Evolutionary conservation across 2,888 invertebrate species (phyloP), one percentile per base, ranked within the genome.

Genomic region (Hyalella azteca): DNA sequence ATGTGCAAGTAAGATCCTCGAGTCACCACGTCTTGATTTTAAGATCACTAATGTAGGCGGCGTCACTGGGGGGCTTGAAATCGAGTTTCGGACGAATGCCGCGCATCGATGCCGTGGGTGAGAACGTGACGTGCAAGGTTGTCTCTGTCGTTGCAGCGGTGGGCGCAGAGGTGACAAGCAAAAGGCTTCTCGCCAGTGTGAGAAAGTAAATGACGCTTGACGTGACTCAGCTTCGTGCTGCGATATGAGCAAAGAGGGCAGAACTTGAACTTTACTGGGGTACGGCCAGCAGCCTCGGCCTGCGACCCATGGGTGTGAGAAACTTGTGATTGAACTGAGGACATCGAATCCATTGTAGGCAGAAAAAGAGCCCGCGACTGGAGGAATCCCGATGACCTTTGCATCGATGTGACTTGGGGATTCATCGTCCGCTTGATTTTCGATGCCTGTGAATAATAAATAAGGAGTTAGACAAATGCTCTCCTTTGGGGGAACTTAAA

Each of bases 181-280:
- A 48, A 82, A 3, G 82, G 82, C 41, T 82, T 82, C 60, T 82
- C 82, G 49, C 82, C 82, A 45, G 82, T 80, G 59, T 82, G 82
- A 13, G 82, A 80, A 22, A 82, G 73, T 32, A 82, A 79, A 73
- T 82, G 82, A 36, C 66, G 32, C 39, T 66, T 66, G 7, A 66
- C 66, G 19, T 66, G 66, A 36, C 66, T 66, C 19, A 66, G 32
- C 29, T 66, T 66, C 19, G 39, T 32, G 19, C 66, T 66, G 39
- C 36, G 36, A 39, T 66, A 66, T 29, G 66, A 36, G 29, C 66
- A 66, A 19, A 66, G 5, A 19, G 66, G 66, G 66, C 66, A 66
- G 19, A 36, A 66, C 29, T 36, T 66, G 36, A 66, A 36, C 9
- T 36, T 32, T 7, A 36, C 22, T 4, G 66, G 36, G 9, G 66